Conservation (phyloP, 2,888 invertebrate genomes). For the Leptopterna dolabrata region DNA sequence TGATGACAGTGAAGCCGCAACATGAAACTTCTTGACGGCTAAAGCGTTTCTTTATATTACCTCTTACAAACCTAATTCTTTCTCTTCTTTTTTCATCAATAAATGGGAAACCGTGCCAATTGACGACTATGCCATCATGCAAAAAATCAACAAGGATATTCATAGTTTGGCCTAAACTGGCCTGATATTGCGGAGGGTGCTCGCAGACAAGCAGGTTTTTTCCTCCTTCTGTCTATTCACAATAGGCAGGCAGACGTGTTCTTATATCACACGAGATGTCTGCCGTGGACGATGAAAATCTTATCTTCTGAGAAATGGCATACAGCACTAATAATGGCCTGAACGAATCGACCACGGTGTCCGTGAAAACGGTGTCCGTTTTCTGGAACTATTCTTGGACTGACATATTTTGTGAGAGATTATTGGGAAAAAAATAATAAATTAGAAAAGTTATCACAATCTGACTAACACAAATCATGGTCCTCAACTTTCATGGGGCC, state of each 20-base stretch:
- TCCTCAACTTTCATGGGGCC: too few species aligned
- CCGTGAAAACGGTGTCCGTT: too few species aligned
- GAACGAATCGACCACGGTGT: too few species aligned
- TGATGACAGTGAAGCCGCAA: constrained; percentile 33
- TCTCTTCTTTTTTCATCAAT: background rate
- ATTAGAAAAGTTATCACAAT: too few species aligned
- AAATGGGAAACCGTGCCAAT: background rate
- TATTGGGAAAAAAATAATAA: too few species aligned
- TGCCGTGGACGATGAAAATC: background rate
- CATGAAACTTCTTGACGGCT: constrained; percentile 44
- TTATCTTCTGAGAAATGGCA: background rate
- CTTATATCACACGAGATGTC: background rate
- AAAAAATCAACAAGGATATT: background rate
- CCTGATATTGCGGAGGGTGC: background rate
- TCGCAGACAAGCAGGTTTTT: background rate
- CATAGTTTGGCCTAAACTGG: background rate
- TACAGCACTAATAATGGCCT: too few species aligned
- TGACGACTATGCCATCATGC: background rate
- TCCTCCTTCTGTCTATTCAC: background rate
- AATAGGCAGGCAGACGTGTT: background rate
- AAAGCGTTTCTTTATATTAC: constrained; percentile 26
- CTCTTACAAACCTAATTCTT: background rate
- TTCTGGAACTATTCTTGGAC: too few species aligned
- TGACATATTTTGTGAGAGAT: too few species aligned
- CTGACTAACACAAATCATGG: too few species aligned